Conservation (phyloP, 2,888 invertebrate genomes). For the Hydrotaea cyrtoneurina region DNA sequence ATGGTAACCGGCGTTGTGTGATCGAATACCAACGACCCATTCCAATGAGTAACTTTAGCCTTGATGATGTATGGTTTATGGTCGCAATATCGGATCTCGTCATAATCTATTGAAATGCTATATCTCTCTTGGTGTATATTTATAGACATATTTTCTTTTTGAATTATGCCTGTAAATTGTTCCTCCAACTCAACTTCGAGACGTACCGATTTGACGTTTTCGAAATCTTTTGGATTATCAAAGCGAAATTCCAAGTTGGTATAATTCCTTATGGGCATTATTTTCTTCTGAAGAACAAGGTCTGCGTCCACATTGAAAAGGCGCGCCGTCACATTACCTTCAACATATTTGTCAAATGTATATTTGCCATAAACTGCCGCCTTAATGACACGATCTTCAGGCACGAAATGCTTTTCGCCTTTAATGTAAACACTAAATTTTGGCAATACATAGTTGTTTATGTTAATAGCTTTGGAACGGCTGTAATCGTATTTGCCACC, state of each 20-base stretch:
- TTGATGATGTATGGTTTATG: constrained; percentile 34
- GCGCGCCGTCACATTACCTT: constrained; percentile 88
- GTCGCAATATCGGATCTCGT: constrained; percentile 37
- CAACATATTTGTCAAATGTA: constrained; percentile 92
- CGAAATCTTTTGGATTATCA: not conserved
- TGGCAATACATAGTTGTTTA: constrained; percentile 94
- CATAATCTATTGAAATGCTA: not conserved
- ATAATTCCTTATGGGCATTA: not conserved
- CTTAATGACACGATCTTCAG: constrained; percentile 88
- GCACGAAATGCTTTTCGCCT: constrained; percentile 89
- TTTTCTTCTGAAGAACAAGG: not conserved
- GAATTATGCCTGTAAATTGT: constrained; percentile 89
- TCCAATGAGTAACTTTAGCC: constrained; percentile 41
- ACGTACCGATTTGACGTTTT: constrained; percentile 64
- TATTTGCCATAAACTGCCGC: constrained; percentile 82
- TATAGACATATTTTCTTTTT: constrained; percentile 84
- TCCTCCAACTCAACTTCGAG: constrained; percentile 92
- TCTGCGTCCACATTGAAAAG: not conserved
- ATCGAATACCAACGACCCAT: not conserved
- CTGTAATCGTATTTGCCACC: constrained; percentile 63
- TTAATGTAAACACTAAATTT: constrained; percentile 94
- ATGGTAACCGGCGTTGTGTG: not conserved
- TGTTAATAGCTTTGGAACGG: constrained; percentile 82
- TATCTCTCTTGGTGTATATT: not conserved
- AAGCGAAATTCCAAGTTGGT: not conserved